Base-by-base conservation (phyloP, 2,113 vertebrate species). In the Grammomys surdaster region DNA sequence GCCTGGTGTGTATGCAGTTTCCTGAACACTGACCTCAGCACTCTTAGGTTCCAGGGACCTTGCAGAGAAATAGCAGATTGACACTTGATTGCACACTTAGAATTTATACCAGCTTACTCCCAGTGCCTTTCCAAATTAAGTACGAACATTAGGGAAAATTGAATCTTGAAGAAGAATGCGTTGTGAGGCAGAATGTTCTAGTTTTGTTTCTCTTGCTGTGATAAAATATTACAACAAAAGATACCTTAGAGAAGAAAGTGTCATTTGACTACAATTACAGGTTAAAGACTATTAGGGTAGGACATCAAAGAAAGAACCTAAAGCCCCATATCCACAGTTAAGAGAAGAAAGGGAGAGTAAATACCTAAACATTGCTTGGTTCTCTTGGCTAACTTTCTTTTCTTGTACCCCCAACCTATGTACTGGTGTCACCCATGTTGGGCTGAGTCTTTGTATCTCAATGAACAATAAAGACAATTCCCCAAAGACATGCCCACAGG, bases 1-100 rank as follows among this genome's bases (percentile, higher is more conserved):
- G 11, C 8, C 9, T 31, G 0, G 3, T 3, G 20, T 20, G 1
- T 0, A 1, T 5, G 14, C 0, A 6, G 12, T 13, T 67, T 84
- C 43, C 40, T 75, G 22, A 12, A 20, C 7, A 43, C 58, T 1
- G 10, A 88, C n/a, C 13, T 73, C 48, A 60, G 0, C 28, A 7
- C 40, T 82, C 40, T 33, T 8, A 7, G 8, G 17, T 36, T 5
- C 56, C 65, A 10, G 48, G 2, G 8, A 7, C 58, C 12, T 36
- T 48, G 67, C 33, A 31, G 4, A 51, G 58, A 70, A 20, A 28
- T 48, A 26, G 3, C 51, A 16, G 28, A 6, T 58, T 2, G 0
- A 33, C 24, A 58, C 88, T 1, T 36, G 54, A 24, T 26, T n/a
- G 17, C 1, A 54, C 48, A 85, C 48, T 54, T 20, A 33, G n/a